Evolutionary conservation across 2,888 invertebrate genomes (phyloP), one percentile per base, ranked within the genome.

Genomic region (Willowsia nigromaculata): DNA sequence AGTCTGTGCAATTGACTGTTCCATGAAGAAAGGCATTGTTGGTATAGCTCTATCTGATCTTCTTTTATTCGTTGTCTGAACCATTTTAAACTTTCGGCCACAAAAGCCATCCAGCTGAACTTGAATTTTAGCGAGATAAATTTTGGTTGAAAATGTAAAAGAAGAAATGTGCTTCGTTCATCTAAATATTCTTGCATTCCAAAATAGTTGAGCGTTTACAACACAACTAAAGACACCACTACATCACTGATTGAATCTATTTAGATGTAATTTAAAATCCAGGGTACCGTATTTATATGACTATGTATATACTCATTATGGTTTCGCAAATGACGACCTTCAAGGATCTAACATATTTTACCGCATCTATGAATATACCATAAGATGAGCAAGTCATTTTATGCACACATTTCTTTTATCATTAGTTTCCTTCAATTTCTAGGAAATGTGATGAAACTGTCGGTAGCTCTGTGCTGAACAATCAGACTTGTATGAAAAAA

Each of bases 351-450:
- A n/a, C n/a, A n/a, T n/a, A n/a, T n/a, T n/a, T n/a, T n/a, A n/a
- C n/a, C n/a, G n/a, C n/a, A n/a, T n/a, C n/a, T n/a, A n/a, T n/a
- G n/a, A n/a, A n/a, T n/a, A n/a, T n/a, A n/a, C n/a, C n/a, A n/a
- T n/a, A n/a, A n/a, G n/a, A n/a, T n/a, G n/a, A n/a, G n/a, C 56
- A 56, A 56, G 56, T 40, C 40, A 5, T 7, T 40, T 40, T 5
- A 40, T 7, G 40, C 50, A 50, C 50, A 65, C 22, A 71, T 47
- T 74, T 74, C 47, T 74, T 74, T 47, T 74, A 47, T 74, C 74
- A 74, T 43, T 40, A 11, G 13, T n/a, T 74, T 37, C 18, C 37
- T 4, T 40, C 37, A 18, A 68, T 37, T 68, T 65, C 37, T 40
- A 37, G 68, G 68, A 68, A 68, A 37, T 40, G 18, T 15, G 22